Evolutionary conservation across 2,888 invertebrate species (phyloP).

Genomic region (Hecatera dysodea): DNA sequence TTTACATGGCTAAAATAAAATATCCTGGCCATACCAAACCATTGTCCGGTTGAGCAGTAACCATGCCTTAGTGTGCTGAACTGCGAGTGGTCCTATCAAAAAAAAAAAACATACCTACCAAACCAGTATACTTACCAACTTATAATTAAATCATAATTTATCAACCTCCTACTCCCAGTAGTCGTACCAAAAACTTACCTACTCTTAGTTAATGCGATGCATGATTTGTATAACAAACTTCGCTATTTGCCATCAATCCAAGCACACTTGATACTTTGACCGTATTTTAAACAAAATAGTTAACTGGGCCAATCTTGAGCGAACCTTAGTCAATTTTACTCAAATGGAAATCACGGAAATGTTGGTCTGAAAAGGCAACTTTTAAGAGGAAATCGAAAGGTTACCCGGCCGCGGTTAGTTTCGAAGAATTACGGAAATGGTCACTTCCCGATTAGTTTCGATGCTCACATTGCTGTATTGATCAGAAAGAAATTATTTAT

Average conservation of each 20-base stretch:
- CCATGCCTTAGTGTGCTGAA: too few species aligned
- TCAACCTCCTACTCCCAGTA: slow-evolving; percentile 63
- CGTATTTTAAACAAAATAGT: slow-evolving; percentile 29
- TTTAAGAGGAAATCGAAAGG: slow-evolving; percentile 1
- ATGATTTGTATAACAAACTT: slow-evolving; percentile 76
- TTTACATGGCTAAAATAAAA: too few species aligned
- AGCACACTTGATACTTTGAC: slow-evolving; percentile 28
- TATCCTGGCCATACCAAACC: too few species aligned
- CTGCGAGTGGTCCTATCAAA: too few species aligned
- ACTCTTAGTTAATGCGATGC: slow-evolving; percentile 70
- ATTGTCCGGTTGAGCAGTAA: too few species aligned
- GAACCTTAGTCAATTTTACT: background rate
- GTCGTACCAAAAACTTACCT: slow-evolving; percentile 31
- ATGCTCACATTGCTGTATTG: background rate
- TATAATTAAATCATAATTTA: background rate
- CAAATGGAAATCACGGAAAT: background rate
- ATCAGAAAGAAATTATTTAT: background rate
- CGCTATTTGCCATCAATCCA: slow-evolving; percentile 63
- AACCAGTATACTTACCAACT: too few species aligned
- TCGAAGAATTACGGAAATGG: too few species aligned
- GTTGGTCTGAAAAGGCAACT: background rate
- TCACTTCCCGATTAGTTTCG: background rate
- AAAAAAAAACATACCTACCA: too few species aligned
- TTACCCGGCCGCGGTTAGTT: background rate
- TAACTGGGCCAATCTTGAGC: slow-evolving; percentile 30